A percentile compares a stretch with the other conserved stretches of the same genome.
Evolutionary conservation across 2,113 vertebrate genomes (phyloP).

Genomic region (Oryzias curvinotus): DNA sequence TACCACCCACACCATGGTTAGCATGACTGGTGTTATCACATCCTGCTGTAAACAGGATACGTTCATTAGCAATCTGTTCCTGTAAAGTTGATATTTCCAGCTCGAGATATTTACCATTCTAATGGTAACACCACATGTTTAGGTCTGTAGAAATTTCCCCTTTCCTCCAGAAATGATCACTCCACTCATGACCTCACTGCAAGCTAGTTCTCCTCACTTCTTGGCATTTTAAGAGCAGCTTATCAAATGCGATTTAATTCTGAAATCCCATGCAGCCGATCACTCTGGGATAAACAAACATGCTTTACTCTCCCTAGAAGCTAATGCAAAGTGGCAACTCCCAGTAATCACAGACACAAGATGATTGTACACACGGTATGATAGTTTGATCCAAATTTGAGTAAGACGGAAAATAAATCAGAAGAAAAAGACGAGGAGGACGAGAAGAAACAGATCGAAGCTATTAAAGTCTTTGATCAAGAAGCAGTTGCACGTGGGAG

Average conservation of each 20-base stretch:
- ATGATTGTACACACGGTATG: conserved; percentile 39
- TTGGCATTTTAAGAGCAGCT: conserved; percentile 15
- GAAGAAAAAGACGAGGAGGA: conserved; percentile 26
- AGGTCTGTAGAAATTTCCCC: conserved; percentile 21
- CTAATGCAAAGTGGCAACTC: conserved; percentile 36
- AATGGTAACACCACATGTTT: conserved; percentile 54
- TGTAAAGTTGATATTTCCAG: conserved; percentile 40
- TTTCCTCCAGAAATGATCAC: conserved; percentile 14
- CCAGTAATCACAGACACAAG: conserved; percentile 30
- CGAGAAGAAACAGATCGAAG: conserved; percentile 59
- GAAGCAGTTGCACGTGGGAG: conserved; percentile 42
- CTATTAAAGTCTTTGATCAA: conserved; percentile 69
- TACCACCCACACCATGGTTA: conserved; percentile 37
- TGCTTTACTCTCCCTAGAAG: conserved; percentile 20
- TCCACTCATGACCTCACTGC: conserved; percentile 35
- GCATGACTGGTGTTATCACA: conserved; percentile 34
- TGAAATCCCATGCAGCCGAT: conserved; percentile 15
- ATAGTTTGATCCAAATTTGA: conserved; percentile 28
- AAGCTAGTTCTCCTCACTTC: conserved; percentile 32
- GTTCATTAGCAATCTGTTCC: conserved; percentile 47
- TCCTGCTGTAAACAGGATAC: conserved; percentile 58
- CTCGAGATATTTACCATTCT: conserved; percentile 46
- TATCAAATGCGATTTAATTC: conserved; percentile 20
- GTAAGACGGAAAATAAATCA: conserved; percentile 28
- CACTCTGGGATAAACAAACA: conserved; percentile 17